Percentiles rank a stretch among this genome's conserved stretches.
These are phyloP conservation scores for Parazoanthus swiftii DNA, from an alignment of 92 coral and sea anemone genomes.

Conservation along the genomic window DNA sequence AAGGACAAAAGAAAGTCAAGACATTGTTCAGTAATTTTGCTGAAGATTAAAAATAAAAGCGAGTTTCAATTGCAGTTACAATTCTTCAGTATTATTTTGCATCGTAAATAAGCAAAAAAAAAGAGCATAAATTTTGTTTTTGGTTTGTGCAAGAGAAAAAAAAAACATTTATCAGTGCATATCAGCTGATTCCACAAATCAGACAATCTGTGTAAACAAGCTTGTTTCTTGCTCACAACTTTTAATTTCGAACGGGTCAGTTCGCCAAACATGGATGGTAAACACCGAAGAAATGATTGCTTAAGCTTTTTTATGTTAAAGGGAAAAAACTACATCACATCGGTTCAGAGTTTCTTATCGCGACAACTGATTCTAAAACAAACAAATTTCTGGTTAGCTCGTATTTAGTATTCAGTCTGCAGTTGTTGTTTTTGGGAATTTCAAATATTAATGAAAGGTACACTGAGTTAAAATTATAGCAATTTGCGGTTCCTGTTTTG, in stretches of 20 bases:
- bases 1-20: background rate
- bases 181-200: slow-evolving; percentile 8
- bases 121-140: background rate
- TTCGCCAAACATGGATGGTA: slow-evolving; percentile 13
- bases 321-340: background rate
- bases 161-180: background rate
- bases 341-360: background rate
- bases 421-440: slow-evolving; percentile 1
- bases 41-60: background rate
- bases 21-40: background rate
- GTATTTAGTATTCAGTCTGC: slow-evolving; percentile 6
- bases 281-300: background rate
- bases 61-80: background rate
- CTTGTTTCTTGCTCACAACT: background rate
- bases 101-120: background rate
- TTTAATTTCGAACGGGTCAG: background rate
- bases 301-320: background rate
- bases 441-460: slow-evolving; percentile 33
- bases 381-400: background rate
- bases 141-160: background rate
- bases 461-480: slow-evolving; percentile 20
- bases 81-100: background rate
- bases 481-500: background rate
- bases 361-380: background rate
- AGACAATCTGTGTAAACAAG: slow-evolving; percentile 20